Evolutionary conservation across 1,140 invertebrate species (phyloP), one percentile per base, ranked within the genome.

Genomic region (Orussus abietinus): DNA sequence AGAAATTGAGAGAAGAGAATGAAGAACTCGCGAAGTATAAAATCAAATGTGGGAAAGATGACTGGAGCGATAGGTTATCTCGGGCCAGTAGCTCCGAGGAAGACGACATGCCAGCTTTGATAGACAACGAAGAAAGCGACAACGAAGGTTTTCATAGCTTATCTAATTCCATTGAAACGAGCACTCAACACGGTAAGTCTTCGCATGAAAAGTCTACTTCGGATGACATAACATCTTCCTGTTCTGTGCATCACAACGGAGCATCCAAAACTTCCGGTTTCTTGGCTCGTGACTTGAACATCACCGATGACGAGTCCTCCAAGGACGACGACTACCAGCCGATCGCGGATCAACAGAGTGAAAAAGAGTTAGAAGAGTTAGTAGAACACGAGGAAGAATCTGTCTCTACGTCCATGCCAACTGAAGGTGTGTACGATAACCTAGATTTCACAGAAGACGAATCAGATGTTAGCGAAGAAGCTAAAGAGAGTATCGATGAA

Each of bases 291-390:
- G 44, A 55, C 4, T 47, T 49, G 1, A 61, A 66, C 11, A 66
- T 72, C 6, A 72, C 69, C 2, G 69, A 69, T 10, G 69, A 72
- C 19, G 69, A 72, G 11, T 67, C 66, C 2, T 44, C 39, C 4
- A 46, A 26, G n/a, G 48, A 46, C 26, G 33, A 28, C 2, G 35
- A 45, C 10, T 36, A 29, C 5, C 19, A 28, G 33, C 33, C 34
- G 22, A 5, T 18, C 3, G 13, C 14, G 1, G 21, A 20, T 12
- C n/a, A n/a, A n/a, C n/a, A n/a, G n/a, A n/a, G n/a, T n/a, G n/a
- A n/a, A n/a, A n/a, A n/a, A n/a, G n/a, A n/a, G n/a, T n/a, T n/a
- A n/a, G n/a, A n/a, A n/a, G n/a, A n/a, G n/a, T n/a, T n/a, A n/a
- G n/a, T n/a, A n/a, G n/a, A 49, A 31, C 50, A 41, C 1, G 29